Base-by-base conservation (phyloP, 2,797 vertebrate genomes). In the Rousettus madagascariensis region DNA sequence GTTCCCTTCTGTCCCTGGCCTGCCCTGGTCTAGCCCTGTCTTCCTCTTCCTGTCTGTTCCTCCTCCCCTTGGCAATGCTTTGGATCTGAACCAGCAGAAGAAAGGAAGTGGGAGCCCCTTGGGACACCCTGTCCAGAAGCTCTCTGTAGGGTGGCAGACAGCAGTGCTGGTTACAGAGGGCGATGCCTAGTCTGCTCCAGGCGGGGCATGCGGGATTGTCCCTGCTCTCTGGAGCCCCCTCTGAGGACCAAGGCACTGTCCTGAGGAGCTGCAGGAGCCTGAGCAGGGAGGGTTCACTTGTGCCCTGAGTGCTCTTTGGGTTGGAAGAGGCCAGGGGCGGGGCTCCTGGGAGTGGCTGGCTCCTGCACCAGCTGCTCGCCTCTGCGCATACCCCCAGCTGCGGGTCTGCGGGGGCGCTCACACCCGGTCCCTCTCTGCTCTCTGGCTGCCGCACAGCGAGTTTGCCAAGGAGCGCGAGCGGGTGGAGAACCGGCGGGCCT, bases 401-500 rank as follows among this genome's bases (percentile, higher is more conserved):
- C 13, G 46, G 13, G 49, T 16, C 49, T 16, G 49, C 15, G 46
- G 49, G 49, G 46, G 46, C 4, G 49, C 49, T 49, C 49, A 49
- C 49, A 16, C 49, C 49, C 49, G 2, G 49, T 16, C 49, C 15
- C 49, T 49, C 15, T 49, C 49, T 49, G 49, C 10, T 13, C 49
- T 16, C 49, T 49, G 26, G 86, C 33, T 6, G 9, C 33, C 22
- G n/a, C 38, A 0, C 82, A 97, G 99, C 9, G 99, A 99, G 95
- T 99, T 99, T 98, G 99, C 99, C 94, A 99, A 99, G 97, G 99
- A 99, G 94, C 98, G 99, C 3, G 99, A 99, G 97, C 97, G 99
- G 59, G 99, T 99, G 43, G 99, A 99, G 97, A 99, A 99, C 95
- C 99, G 99, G 26, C 99, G 99, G 33, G 99, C 99, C 83, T 99